Base-by-base conservation (phyloP, 1,140 invertebrate species). In the Phthorimaea operculella region DNA sequence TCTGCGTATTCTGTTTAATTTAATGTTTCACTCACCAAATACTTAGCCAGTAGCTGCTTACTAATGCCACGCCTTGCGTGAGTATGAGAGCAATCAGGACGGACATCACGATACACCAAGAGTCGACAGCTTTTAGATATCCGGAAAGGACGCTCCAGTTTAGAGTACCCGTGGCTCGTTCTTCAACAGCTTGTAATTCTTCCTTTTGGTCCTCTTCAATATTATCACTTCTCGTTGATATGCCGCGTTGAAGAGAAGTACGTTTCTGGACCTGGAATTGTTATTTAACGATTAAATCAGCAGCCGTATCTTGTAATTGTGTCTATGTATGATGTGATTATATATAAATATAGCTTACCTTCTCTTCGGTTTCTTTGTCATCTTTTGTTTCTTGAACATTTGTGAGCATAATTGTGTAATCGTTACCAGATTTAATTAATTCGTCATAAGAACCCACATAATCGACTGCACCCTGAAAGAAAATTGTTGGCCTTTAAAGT, bases 11-110 rank as follows among this genome's bases (percentile, higher is more conserved):
- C n/a, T n/a, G n/a, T n/a, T n/a, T n/a, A n/a, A 28, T 6, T 28
- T 28, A 28, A 28, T 28, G n/a, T n/a, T 6, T 28, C 2, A 55
- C 63, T 78, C 79, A 83, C 95, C 94, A 96, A 55, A 89, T 91
- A 59, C 92, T 91, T 0, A 95, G 83, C 89, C 94, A 96, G 70
- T 90, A 96, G 71, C 96, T 94, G 4, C 89, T 88, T 0, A 89
- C 88, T 57, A 91, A 92, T 34, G 90, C 92, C 0, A 88, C 75
- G 0, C 87, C 75, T 84, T 95, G 93, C 0, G 92, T 90, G 0
- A 93, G 12, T 0, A 94, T 12, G 64, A 92, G 87, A 0, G 90
- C 57, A 0, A 90, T 45, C 0, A 90, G 48, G 15, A 94, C 86
- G 1, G 89, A 57, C 0, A 86, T 49, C 0, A 94, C 84, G 10